A percentile compares a stretch with the other conserved stretches of the same genome.
These are phyloP conservation scores for Ctenopoma multispine DNA, from an alignment of 2,797 vertebrate genomes.

Conservation along the genomic window DNA sequence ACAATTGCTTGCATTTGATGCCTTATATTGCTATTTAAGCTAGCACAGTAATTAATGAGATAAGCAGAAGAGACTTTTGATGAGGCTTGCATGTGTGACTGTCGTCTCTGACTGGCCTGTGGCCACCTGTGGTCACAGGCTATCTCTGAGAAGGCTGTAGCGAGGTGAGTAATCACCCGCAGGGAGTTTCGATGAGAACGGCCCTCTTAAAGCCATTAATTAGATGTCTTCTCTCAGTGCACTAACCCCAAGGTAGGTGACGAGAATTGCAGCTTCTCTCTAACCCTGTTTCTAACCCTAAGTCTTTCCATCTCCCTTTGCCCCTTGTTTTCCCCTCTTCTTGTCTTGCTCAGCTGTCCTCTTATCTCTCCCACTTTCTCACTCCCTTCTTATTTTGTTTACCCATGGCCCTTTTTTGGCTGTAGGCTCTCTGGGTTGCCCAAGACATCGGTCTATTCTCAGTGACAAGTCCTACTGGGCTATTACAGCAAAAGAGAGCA, in stretches of 20 bases:
- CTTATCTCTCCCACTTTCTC: constrained; percentile 24
- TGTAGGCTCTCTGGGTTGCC: constrained; percentile 61
- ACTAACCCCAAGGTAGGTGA: constrained; percentile 66
- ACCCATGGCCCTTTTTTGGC: constrained; percentile 55
- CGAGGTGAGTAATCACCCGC: constrained; percentile 74
- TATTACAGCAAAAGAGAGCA: constrained; percentile 52
- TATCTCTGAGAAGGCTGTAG: constrained; percentile 58
- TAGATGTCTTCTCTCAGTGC: constrained; percentile 54
- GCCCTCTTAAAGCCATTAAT: constrained; percentile 68
- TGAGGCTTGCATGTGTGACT: constrained; percentile 66
- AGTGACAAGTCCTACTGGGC: constrained; percentile 65
- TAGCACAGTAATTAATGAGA: constrained; percentile 89
- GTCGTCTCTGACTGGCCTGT: constrained; percentile 10
- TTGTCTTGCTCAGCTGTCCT: constrained; percentile 29
- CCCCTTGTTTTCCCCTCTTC: constrained; percentile 20
- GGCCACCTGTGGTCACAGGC: constrained; percentile 49
- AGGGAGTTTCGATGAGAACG: constrained; percentile 57
- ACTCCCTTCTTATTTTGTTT: constrained; percentile 38
- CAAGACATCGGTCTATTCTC: constrained; percentile 58
- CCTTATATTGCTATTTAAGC: constrained; percentile 88
- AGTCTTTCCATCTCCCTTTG: constrained; percentile 30
- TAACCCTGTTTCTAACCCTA: constrained; percentile 33
- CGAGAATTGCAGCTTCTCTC: constrained; percentile 44
- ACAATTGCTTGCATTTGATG: constrained; percentile 82
- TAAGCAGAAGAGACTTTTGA: constrained; percentile 85